Base-by-base conservation (phyloP, 1,140 invertebrate genomes). In the Metopolophium dirhodum region DNA sequence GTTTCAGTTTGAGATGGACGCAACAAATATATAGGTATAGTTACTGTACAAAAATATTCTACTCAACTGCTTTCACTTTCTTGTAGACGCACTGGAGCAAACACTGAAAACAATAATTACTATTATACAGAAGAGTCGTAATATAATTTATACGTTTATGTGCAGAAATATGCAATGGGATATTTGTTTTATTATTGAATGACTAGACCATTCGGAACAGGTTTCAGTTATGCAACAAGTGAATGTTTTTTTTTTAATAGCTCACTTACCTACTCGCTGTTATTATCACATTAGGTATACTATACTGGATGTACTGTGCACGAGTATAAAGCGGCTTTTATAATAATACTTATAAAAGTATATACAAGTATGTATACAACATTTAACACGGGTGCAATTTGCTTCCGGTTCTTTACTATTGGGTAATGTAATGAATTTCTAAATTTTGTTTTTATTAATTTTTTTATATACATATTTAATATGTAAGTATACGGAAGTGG, bases 61-160 rank as follows among this genome's bases (percentile, higher is more conserved):
- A 93, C 91, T 93, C 91, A 92, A 93, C 96, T 20, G 96, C 96
- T 95, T 96, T 96, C 95, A 96, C 96, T 96, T 96, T 96, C 94
- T 96, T 95, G 95, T 97, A 96, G n/a, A 96, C 96, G 94, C 96
- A 97, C 94, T 96, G 96, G 92, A 97, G 95, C 45, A 97, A 95
- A 94, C 96, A 97, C 96, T 97, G 96, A 94, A 96, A 96, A 94
- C 85, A 94, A 94, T 87, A 94, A 93, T 93, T 30, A 94, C 8
- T 51, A 83, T 83, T 45, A 45, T 92, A 82, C 54, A 83, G 49
- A 23, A n/a, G n/a, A 45, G 8, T 35, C 49, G 77, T 85, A 51
- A 57, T 41, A 83, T 68, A 45, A 30, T 45, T 94, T 35, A 83
- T 61, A 94, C 93, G 18, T 61, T 68, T 94, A 91, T 54, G 20